Percentiles rank a stretch among this genome's conserved stretches.
These are phyloP conservation scores for Norana najaformis DNA, from an alignment of 2,888 invertebrate genomes.

Conservation along the genomic window DNA sequence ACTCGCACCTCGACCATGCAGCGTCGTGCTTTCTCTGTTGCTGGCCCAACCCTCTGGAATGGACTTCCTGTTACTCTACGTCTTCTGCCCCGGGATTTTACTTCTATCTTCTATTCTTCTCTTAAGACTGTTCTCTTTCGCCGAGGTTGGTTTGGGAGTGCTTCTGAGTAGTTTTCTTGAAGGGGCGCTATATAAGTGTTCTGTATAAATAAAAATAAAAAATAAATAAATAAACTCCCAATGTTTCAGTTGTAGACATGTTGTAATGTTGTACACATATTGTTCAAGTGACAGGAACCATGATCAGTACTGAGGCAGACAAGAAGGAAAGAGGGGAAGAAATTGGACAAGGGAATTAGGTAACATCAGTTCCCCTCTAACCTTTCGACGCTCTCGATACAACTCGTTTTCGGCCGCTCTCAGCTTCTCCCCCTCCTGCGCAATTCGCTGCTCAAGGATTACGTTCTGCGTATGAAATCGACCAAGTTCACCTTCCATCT, in stretches of 20 bases:
- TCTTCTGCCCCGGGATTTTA: no score
- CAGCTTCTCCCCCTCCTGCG: constrained; percentile 78
- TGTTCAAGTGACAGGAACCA: neutral
- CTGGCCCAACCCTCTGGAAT: no score
- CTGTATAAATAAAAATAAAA: no score
- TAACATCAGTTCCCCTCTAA: constrained; percentile 37
- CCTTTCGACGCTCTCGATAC: constrained; percentile 68
- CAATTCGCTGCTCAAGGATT: constrained; percentile 74
- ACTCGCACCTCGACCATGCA: no score
- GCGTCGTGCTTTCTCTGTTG: no score
- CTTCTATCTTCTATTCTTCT: no score
- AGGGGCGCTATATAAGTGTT: no score
- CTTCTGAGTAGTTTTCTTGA: no score
- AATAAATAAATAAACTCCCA: neutral
- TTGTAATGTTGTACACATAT: no score
- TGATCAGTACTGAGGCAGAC: neutral
- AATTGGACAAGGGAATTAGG: neutral
- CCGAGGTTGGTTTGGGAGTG: no score
- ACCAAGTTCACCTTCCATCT: constrained; percentile 81
- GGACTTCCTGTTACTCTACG: no score
- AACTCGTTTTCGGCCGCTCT: constrained; percentile 74
- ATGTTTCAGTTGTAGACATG: neutral
- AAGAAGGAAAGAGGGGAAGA: neutral
- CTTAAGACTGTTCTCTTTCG: no score
- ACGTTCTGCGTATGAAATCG: constrained; percentile 76